phyloP scores from a whole-genome alignment of 2,888 invertebrate species.

The Heliconius ismenius region DNA sequence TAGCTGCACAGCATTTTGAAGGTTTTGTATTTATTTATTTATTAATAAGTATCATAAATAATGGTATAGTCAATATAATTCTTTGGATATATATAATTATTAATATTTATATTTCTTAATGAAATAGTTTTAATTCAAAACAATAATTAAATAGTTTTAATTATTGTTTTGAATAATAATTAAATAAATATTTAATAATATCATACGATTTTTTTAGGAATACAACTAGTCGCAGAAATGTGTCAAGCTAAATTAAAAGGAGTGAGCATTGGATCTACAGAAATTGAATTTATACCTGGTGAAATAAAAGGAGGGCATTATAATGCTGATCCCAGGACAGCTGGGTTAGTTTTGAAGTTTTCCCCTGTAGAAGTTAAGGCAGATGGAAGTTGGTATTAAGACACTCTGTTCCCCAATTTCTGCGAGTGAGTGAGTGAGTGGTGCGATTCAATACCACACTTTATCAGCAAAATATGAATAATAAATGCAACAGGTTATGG shows the following conservation, averaged over 20 bases:
- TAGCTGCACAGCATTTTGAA: slow-evolving; percentile 90
- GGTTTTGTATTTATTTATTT: slow-evolving; percentile 71
- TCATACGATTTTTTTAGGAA: slow-evolving; percentile 70
- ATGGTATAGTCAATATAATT: not conserved
- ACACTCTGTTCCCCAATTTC: not conserved
- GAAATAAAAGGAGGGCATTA: slow-evolving; percentile 84
- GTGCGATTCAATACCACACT: no score
- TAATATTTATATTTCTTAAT: not conserved
- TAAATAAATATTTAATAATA: not conserved
- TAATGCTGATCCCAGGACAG: slow-evolving; percentile 88
- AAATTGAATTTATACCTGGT: slow-evolving; percentile 87
- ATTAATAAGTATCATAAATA: not conserved
- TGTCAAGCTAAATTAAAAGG: slow-evolving; percentile 88
- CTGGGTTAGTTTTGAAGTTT: slow-evolving; percentile 83
- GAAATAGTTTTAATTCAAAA: no score
- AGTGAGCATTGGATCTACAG: slow-evolving; percentile 87
- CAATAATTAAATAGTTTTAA: not conserved
- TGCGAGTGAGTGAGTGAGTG: no score
- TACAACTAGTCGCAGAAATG: slow-evolving; percentile 88
- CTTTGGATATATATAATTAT: not conserved
- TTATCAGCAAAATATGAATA: no score
- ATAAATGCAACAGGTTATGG: no score
- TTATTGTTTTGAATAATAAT: not conserved
- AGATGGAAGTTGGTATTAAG: not conserved
- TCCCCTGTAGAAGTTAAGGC: not conserved